Conservation (phyloP, 2,797 vertebrate species). For the Podarcis siculus region DNA sequence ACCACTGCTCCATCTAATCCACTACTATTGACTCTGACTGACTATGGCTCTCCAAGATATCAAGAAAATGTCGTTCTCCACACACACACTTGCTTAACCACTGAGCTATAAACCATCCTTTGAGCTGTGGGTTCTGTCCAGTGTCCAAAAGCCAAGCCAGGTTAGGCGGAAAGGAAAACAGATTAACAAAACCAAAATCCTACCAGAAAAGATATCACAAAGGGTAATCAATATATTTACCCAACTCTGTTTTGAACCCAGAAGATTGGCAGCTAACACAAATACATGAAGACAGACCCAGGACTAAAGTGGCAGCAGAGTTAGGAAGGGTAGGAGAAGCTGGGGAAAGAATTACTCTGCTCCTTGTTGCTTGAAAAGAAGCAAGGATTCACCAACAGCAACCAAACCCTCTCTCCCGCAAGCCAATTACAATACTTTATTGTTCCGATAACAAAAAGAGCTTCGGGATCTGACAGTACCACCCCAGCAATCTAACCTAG, state of each 20-base stretch:
- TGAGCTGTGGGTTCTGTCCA: no score
- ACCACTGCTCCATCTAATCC: not conserved
- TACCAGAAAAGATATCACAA: not conserved
- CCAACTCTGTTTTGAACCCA: not conserved
- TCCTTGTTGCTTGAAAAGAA: not conserved
- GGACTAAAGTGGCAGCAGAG: not conserved
- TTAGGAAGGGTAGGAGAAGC: rapidly evolving
- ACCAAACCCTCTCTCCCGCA: not conserved
- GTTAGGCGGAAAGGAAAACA: not conserved
- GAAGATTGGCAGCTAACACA: not conserved
- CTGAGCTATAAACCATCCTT: no score
- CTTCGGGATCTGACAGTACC: not conserved
- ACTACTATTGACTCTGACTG: not conserved
- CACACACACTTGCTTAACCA: no score
- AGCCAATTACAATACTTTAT: not conserved
- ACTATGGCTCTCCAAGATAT: not conserved
- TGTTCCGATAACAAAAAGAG: not conserved
- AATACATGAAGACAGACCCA: not conserved
- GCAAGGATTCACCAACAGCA: not conserved
- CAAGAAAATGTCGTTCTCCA: not conserved
- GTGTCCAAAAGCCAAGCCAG: not conserved
- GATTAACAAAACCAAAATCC: not conserved
- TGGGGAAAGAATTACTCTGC: not conserved
- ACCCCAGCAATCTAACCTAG: not conserved
- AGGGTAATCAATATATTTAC: no score